These are phyloP conservation scores for Cranoglanis bouderius DNA, from an alignment of 2,113 vertebrate genomes.

Conservation along the genomic window DNA sequence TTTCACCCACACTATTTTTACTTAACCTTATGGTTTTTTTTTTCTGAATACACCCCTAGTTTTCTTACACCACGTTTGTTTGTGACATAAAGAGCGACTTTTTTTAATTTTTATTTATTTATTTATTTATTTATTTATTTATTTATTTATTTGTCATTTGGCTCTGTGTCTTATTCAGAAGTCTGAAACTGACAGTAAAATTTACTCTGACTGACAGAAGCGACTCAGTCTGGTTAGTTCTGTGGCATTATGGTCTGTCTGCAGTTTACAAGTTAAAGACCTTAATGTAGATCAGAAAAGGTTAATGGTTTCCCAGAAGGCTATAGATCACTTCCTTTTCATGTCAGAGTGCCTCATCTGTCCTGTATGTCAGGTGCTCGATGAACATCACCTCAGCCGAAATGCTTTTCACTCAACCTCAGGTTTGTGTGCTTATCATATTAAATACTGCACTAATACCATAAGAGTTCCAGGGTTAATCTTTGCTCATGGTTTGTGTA, in stretches of 20 bases:
- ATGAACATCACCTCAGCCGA: neutral
- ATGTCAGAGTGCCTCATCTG: neutral
- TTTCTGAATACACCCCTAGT: neutral
- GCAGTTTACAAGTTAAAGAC: neutral
- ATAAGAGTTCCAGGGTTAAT: neutral
- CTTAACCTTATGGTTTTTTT: neutral
- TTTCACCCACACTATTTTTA: neutral
- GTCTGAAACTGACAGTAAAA: neutral
- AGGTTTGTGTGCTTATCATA: conserved; percentile 18
- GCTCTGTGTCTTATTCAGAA: neutral
- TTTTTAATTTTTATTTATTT: neutral
- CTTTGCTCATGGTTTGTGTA: neutral
- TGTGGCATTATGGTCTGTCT: neutral
- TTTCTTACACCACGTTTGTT: neutral
- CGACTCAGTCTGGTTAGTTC: neutral
- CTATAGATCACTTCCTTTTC: conserved; percentile 16
- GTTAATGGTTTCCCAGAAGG: conserved; percentile 26
- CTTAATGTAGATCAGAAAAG: neutral
- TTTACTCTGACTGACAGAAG: neutral
- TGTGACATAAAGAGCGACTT: neutral
- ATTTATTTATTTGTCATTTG: neutral
- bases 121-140: neutral
- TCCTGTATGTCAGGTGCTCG: neutral
- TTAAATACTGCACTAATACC: neutral
- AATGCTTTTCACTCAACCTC: neutral